Conservation (phyloP, 1,140 invertebrate species). For the Trichonephila clavipes region DNA sequence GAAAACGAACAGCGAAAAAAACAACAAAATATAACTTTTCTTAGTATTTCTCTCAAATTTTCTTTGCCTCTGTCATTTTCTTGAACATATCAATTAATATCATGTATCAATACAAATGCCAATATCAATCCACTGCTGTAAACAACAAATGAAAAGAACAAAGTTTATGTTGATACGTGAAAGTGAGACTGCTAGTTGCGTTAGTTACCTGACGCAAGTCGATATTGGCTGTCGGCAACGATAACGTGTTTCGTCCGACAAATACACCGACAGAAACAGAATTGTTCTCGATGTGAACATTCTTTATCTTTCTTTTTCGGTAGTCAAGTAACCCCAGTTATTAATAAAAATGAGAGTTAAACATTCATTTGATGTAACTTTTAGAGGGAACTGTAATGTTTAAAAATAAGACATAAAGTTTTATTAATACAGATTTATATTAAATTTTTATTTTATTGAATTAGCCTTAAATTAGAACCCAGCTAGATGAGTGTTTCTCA, state of each 20-base stretch:
- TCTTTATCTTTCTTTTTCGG: background rate
- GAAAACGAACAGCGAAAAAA: background rate
- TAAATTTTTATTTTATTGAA: too few species aligned
- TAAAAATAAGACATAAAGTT: too few species aligned
- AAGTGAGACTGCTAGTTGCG: background rate
- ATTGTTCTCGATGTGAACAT: background rate
- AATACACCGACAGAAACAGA: constrained; percentile 26
- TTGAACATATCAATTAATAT: constrained; percentile 37
- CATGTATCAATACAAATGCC: constrained; percentile 32
- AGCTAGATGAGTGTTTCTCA: too few species aligned
- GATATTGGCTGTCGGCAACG: constrained; percentile 33
- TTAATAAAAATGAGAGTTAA: background rate
- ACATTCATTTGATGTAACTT: too few species aligned
- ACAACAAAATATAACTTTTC: background rate
- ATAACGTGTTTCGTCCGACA: constrained; percentile 43
- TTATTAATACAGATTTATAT: too few species aligned
- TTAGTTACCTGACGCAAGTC: constrained; percentile 16
- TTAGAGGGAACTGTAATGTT: too few species aligned
- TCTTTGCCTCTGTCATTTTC: background rate
- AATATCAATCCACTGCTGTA: constrained; percentile 24
- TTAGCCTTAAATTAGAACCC: too few species aligned
- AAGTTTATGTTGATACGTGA: constrained; percentile 45
- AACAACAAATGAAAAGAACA: constrained; percentile 32
- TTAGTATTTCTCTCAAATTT: background rate
- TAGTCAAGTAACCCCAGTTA: background rate